Base-by-base conservation (phyloP, 2,888 invertebrate species). In the Lottia scabra region DNA sequence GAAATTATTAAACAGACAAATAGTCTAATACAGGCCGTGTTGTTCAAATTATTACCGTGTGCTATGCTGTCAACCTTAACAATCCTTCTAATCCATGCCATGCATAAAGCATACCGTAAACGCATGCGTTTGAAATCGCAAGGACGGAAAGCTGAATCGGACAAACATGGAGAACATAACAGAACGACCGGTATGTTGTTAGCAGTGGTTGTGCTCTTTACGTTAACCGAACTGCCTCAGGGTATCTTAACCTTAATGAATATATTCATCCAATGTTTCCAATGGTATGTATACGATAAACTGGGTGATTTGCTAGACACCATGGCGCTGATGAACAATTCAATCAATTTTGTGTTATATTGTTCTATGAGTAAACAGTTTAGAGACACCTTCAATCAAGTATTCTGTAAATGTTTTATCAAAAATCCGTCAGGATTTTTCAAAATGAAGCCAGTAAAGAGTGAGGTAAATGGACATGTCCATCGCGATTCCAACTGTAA, bases 321-420 rank as follows among this genome's bases (percentile, higher is more conserved):
- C 75, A 90, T 97, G 85, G 97, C 97, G 0, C 92, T 98, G 73
- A 91, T 96, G 82, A 98, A 97, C 89, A 96, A 96, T 12, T 95
- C 96, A 0, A 95, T 97, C 73, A 98, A 97, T 90, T 98, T 98
- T 87, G 94, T 97, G 70, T 92, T 98, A 63, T 98, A 97, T 89
- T 97, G 97, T 86, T 92, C 95, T 69, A 97, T 98, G 97, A 96
- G 96, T 76, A 92, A 95, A 77, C 97, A 97, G 91, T 98, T 98
- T 89, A 92, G 98, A 19, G 85, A 89, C 70, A 91, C 91, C 0
- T 91, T 91, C 81, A 82, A 85, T 13, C 92, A 93, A 84, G 90
- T 95, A 82, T 93, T 96, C 85, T 87, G 87, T 69, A 72, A 76
- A 38, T 85, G 82, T 67, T 85, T 83, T 75, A 77, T 83, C 0